Evolutionary conservation across 2,113 vertebrate genomes (phyloP).

Genomic region (Hemichromis elongatus): DNA sequence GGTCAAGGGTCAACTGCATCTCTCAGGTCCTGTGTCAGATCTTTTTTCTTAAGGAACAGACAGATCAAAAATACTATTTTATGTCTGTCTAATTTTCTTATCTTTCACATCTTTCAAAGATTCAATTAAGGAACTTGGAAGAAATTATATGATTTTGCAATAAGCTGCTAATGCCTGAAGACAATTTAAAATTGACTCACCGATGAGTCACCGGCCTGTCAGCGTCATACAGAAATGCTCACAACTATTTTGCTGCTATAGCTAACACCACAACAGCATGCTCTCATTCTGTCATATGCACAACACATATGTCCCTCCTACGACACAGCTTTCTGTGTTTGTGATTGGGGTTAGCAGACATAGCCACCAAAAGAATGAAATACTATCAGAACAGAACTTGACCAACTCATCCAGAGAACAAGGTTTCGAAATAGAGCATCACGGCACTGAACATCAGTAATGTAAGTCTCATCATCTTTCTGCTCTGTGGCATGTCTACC

Average conservation of each 20-base stretch:
- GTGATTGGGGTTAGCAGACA: neutral
- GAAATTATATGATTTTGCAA: neutral
- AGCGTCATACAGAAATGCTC: neutral
- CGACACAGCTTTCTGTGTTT: neutral
- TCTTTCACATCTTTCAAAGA: neutral
- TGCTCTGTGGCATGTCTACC: neutral
- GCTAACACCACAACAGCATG: neutral
- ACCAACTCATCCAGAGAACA: neutral
- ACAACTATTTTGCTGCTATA: neutral
- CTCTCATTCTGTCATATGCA: neutral
- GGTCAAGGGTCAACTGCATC: neutral
- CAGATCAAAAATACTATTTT: neutral
- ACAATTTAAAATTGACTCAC: neutral
- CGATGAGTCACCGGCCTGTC: neutral
- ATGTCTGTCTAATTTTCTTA: neutral
- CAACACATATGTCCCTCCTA: neutral
- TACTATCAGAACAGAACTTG: neutral
- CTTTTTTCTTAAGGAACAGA: neutral
- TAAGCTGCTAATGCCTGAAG: neutral
- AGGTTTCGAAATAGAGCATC: neutral
- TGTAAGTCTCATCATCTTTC: neutral
- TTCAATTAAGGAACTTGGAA: neutral
- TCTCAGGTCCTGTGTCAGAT: neutral
- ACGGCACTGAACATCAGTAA: neutral
- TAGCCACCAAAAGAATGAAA: neutral